These are phyloP conservation scores for Rhagologus leucostigma DNA, from an alignment of 2,113 vertebrate genomes.

Conservation along the genomic window DNA sequence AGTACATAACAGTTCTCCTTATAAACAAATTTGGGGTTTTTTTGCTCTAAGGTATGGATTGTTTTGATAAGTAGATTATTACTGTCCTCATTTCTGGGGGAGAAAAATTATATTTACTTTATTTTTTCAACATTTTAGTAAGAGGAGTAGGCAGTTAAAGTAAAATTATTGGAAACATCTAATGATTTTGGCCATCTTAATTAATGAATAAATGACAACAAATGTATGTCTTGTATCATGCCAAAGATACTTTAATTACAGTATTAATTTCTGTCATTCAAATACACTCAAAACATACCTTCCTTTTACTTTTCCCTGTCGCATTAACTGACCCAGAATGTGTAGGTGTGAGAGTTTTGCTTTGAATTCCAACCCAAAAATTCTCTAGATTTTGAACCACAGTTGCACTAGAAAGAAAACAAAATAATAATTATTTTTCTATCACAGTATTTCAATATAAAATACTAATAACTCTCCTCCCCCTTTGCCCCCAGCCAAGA, in stretches of 20 bases:
- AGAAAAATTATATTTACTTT: background rate
- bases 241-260: background rate
- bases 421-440: background rate
- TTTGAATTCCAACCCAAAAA: slow-evolving; percentile 64
- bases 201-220: background rate
- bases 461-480: background rate
- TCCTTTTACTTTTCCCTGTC: slow-evolving; percentile 54
- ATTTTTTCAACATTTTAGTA: background rate
- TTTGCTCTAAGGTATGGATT: background rate
- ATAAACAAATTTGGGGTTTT: too few species aligned
- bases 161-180: background rate
- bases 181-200: background rate
- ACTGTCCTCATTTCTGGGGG: background rate
- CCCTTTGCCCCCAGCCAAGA: background rate
- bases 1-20: background rate
- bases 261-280: background rate
- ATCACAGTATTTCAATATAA: background rate
- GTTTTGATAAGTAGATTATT: background rate
- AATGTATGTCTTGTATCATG: background rate
- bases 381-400: slow-evolving; percentile 56
- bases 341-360: slow-evolving; percentile 21
- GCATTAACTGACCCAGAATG: background rate
- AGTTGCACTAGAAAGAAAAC: slow-evolving; percentile 44
- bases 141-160: background rate
- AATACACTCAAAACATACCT: slow-evolving; percentile 28